These are phyloP conservation scores for Andrena bicolor DNA, from an alignment of 2,888 invertebrate genomes.

Conservation along the genomic window DNA sequence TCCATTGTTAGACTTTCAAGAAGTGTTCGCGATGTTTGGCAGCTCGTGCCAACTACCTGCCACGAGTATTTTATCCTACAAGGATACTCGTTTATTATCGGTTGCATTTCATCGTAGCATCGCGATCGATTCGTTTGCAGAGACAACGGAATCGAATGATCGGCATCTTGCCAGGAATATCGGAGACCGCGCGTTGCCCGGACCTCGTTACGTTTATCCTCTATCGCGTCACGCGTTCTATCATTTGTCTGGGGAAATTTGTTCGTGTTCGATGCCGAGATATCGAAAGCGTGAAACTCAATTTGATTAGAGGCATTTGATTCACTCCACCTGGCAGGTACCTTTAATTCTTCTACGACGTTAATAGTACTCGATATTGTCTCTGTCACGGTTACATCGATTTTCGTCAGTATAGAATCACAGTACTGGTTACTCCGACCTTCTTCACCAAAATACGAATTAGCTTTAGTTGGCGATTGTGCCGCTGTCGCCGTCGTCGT, in stretches of 20 bases:
- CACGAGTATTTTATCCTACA: constrained; percentile 77
- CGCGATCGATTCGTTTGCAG: neutral
- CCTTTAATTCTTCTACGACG: neutral
- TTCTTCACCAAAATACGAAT: neutral
- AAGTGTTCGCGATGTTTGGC: constrained; percentile 73
- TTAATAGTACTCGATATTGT: neutral
- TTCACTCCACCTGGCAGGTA: neutral
- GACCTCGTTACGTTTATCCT: neutral
- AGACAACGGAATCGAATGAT: neutral
- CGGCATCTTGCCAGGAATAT: neutral
- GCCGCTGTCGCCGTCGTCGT: neutral
- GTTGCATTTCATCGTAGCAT: neutral
- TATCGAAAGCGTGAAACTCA: neutral
- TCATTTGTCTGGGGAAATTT: neutral
- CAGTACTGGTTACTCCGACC: neutral
- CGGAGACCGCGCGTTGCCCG: neutral
- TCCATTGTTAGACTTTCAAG: constrained; percentile 52
- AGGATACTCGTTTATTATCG: neutral
- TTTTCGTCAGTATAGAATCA: neutral
- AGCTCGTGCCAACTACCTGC: constrained; percentile 72
- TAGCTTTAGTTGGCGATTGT: neutral
- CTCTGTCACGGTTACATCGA: neutral
- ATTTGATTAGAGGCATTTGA: neutral
- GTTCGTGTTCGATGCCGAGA: neutral
- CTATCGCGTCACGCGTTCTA: no score